phyloP scores from a whole-genome alignment of 1,140 invertebrate species.

The Xylocopa sonorina region DNA sequence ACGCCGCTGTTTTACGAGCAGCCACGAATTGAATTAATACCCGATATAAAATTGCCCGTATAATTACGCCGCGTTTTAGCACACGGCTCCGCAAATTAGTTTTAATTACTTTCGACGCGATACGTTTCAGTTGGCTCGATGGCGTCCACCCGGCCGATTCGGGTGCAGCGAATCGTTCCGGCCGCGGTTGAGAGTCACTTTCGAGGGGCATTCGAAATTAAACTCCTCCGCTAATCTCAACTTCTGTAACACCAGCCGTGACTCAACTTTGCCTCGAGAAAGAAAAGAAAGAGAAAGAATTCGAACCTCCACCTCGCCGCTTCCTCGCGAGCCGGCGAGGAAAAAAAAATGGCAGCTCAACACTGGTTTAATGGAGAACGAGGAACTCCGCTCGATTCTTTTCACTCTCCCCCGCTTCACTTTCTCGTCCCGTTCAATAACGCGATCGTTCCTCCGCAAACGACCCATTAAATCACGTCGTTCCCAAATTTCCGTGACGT shows the following conservation, averaged over 20 bases:
- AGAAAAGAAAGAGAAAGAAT: neutral
- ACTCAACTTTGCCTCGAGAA: neutral
- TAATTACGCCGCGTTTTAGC: neutral
- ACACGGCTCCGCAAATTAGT: neutral
- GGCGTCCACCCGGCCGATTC: neutral
- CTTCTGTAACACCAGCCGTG: neutral
- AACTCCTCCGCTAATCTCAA: neutral
- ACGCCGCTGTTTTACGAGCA: neutral
- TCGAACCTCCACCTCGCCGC: too few relatives aligned
- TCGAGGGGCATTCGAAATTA: constrained; percentile 3
- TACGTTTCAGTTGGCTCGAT: neutral
- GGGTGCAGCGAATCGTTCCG: neutral
- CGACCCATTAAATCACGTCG: too few relatives aligned
- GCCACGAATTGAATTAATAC: neutral
- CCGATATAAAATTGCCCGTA: neutral
- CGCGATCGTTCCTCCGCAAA: neutral
- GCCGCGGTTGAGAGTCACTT: neutral
- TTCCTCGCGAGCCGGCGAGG: neutral
- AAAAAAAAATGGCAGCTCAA: neutral
- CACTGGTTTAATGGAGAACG: neutral
- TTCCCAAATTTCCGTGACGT: too few relatives aligned
- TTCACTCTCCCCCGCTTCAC: neutral
- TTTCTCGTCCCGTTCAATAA: neutral
- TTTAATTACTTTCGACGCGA: neutral
- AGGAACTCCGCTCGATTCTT: neutral